Percentiles rank a stretch among this genome's conserved stretches.
Evolutionary conservation across 2,797 vertebrate species (phyloP).

Genomic region (Astyanax mexicanus): DNA sequence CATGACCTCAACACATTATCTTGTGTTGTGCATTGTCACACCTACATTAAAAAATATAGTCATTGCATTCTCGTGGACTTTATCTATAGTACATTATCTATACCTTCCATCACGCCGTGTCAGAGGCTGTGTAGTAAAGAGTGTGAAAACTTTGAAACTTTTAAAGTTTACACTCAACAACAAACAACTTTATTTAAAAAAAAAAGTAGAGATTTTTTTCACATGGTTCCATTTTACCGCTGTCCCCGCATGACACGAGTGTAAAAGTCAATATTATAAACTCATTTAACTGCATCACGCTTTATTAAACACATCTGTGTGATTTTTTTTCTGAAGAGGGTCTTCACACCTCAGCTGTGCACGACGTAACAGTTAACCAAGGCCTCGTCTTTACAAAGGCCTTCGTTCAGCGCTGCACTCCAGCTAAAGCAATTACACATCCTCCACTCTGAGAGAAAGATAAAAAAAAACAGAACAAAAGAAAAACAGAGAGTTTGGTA

Average conservation of each 20-base stretch:
- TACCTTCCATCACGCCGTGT: no score
- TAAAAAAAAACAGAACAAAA: conserved; percentile 22
- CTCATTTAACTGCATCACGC: background rate
- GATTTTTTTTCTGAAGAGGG: background rate
- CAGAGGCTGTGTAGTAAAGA: no score
- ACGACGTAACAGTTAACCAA: background rate
- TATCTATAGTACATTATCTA: no score
- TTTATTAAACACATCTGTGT: background rate
- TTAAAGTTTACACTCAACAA: no score
- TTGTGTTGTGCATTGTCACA: no score
- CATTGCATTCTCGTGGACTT: no score
- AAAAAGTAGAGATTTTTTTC: no score
- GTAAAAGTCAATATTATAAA: conserved; percentile 4
- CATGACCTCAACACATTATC: no score
- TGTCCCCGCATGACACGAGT: background rate
- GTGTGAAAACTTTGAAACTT: no score
- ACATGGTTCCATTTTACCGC: no score
- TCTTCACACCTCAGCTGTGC: background rate
- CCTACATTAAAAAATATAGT: no score
- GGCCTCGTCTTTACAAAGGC: conserved; percentile 4
- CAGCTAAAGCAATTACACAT: conserved; percentile 11
- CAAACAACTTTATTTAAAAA: no score
- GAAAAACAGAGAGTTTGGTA: background rate
- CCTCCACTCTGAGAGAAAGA: background rate
- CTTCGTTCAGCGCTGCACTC: background rate